phyloP scores from a whole-genome alignment of 1,140 invertebrate genomes.

The Pseudoatta argentina region DNA sequence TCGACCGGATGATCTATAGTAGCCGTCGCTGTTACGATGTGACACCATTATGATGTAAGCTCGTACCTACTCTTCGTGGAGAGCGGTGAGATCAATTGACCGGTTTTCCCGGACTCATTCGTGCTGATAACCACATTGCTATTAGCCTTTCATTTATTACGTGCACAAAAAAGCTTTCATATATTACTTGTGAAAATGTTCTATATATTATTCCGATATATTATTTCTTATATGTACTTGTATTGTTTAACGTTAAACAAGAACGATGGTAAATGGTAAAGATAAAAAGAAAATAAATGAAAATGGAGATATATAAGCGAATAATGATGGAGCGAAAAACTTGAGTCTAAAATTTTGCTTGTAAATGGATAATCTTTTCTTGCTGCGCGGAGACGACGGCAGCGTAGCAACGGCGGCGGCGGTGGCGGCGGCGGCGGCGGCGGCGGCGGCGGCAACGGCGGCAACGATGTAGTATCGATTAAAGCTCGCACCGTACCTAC shows the following conservation, averaged over 20 bases:
- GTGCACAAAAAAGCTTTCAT: too few relatives aligned
- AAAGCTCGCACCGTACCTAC: slow-evolving; percentile 39
- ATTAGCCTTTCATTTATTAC: neutral
- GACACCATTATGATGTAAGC: slow-evolving; percentile 66
- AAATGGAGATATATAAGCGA: neutral
- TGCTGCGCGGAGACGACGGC: neutral
- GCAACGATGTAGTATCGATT: slow-evolving; percentile 67
- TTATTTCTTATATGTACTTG: neutral
- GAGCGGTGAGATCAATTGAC: slow-evolving; percentile 66
- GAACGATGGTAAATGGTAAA: neutral
- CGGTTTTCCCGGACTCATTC: slow-evolving; percentile 38
- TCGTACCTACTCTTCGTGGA: slow-evolving; percentile 29
- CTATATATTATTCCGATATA: neutral
- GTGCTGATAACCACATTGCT: neutral
- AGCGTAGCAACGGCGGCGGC: too few relatives aligned
- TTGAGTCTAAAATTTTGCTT: neutral
- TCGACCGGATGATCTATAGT: slow-evolving; percentile 71
- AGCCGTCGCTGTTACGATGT: slow-evolving; percentile 39
- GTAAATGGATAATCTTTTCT: neutral
- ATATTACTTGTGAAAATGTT: neutral
- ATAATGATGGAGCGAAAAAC: neutral
- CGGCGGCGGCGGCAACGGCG: too few relatives aligned
- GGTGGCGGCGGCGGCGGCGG: too few relatives aligned
- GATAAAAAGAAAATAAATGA: neutral
- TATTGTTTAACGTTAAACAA: neutral